Base-by-base conservation (phyloP, 2,888 invertebrate species). In the Buathra laborator region DNA sequence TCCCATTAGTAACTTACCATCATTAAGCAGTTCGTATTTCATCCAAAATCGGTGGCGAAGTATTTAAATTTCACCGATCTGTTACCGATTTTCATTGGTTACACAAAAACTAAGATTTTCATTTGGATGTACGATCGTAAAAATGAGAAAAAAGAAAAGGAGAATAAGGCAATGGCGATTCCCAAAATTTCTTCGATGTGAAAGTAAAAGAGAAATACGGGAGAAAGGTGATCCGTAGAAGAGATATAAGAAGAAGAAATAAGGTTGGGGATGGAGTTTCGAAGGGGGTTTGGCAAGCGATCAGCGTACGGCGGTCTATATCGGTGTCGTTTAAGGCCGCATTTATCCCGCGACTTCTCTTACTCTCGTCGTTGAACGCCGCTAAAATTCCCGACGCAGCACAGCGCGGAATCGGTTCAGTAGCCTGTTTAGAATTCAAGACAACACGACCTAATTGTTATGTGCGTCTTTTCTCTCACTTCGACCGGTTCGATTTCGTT, bases 401-500 rank as follows among this genome's bases (percentile, higher is more conserved):
- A 82, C 86, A 84, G 86, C 84, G 89, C 89, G 91, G 90, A 91
- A 92, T 92, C 92, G 90, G 93, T 93, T 93, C 93, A 93, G 92
- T 92, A 93, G 92, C 93, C 93, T 93, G 92, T 89, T 93, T 93
- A 93, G 93, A 93, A 93, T 93, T 93, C 93, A 93, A 92, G 92
- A 92, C 93, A 92, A 92, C 93, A 90, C 93, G 93, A 93, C 92
- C 93, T 93, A 93, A 93, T 93, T 93, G 93, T 93, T 93, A 93
- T 91, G 92, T 91, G 92, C 91, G 88, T 90, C 89, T 85, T 77
- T 62, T 56, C 64, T 70, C 78, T 79, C 71, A 76, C 72, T 72
- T 67, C 77, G 84, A 46, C 51, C 53, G 84, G 82, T 85, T 81
- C 76, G 83, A 76, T 80, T 59, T 74, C 84, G 81, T 75, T 84